A percentile compares a stretch with the other conserved stretches of the same genome.
phyloP scores from a whole-genome alignment of 2,113 vertebrate species.

The Cynopterus brachyotis region DNA sequence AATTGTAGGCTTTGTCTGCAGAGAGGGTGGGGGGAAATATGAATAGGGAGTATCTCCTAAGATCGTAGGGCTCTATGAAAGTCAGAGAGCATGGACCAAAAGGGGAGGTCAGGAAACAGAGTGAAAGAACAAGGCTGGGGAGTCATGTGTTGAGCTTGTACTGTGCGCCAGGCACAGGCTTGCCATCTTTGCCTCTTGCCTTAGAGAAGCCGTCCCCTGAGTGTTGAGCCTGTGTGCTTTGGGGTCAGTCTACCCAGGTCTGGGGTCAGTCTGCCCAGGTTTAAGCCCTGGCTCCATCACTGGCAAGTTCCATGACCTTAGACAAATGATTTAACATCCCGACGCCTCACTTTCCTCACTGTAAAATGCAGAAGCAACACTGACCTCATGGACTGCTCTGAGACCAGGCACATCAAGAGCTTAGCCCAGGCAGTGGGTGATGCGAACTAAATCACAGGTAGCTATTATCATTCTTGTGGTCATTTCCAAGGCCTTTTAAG shows the following conservation, averaged over 20 bases:
- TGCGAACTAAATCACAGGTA: no score
- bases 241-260: no score
- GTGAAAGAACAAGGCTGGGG: not conserved
- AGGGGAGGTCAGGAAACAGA: not conserved
- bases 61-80: not conserved
- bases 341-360: not conserved
- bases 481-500: not conserved
- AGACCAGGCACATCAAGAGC: not conserved
- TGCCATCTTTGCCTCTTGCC: not conserved
- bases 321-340: not conserved
- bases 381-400: not conserved
- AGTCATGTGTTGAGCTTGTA: fast-evolving
- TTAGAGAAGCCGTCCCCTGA: not conserved
- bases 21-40: not conserved
- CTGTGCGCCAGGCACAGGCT: not conserved
- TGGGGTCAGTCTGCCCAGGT: not conserved
- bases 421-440: not conserved
- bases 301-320: not conserved
- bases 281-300: not conserved
- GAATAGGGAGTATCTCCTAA: not conserved
- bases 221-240: not conserved
- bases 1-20: not conserved
- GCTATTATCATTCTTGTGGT: not conserved
- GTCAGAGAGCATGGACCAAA: not conserved
- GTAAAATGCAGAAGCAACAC: not conserved